These are phyloP conservation scores for Rynchops niger DNA, from an alignment of 2,113 vertebrate species.

Conservation along the genomic window DNA sequence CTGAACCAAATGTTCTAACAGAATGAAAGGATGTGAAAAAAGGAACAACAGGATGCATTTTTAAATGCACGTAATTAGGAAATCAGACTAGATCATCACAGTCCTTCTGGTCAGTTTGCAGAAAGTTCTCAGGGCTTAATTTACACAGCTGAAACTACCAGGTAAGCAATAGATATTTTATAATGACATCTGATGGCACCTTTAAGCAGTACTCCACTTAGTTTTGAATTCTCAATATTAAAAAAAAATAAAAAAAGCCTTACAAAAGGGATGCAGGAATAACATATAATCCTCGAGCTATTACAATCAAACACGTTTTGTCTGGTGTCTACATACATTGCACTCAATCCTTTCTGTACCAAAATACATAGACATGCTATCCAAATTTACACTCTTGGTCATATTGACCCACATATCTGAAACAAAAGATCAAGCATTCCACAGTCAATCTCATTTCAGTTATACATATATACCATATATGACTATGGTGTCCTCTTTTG, in stretches of 20 bases:
- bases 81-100: background rate
- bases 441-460: background rate
- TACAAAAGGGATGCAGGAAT: background rate
- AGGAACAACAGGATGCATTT: background rate
- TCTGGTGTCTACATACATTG: background rate
- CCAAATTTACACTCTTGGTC: background rate
- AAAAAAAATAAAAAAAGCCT: background rate
- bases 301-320: background rate
- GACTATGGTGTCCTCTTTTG: background rate
- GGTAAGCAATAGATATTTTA: background rate
- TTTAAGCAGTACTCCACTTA: background rate
- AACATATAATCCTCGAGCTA: background rate
- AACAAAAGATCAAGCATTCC: background rate
- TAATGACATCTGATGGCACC: background rate
- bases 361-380: background rate
- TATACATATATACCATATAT: background rate
- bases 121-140: background rate
- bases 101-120: background rate
- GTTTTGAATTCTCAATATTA: background rate
- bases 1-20: background rate
- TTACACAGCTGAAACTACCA: rapidly evolving
- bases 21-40: background rate
- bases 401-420: background rate
- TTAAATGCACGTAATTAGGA: background rate
- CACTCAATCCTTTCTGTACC: background rate